Evolutionary conservation across 2,113 vertebrate species (phyloP).

Genomic region (Camelus dromedarius): DNA sequence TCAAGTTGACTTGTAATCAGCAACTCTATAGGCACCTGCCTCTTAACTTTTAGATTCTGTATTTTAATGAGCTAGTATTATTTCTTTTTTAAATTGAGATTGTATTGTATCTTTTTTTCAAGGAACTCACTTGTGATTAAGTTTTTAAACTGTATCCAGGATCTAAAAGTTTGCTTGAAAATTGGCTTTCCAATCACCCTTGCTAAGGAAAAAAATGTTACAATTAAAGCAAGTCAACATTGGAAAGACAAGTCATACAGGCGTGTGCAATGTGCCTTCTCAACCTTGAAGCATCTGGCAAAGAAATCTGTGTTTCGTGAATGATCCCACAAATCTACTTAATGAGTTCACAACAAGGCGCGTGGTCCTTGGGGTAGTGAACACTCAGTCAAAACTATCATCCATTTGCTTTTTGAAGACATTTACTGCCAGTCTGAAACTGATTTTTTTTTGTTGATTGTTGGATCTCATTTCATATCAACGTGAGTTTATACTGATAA

Average conservation of each 20-base stretch:
- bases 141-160: not conserved
- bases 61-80: not conserved
- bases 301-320: not conserved
- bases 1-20: not conserved
- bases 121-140: not conserved
- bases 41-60: not conserved
- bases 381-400: not conserved
- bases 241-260: not conserved
- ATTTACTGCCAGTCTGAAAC: not conserved
- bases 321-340: conserved; percentile 2
- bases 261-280: not conserved
- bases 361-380: not conserved
- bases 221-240: not conserved
- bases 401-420: conserved; percentile 32
- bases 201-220: not conserved
- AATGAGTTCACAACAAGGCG: conserved; percentile 13
- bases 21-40: not conserved
- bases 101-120: not conserved
- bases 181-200: not conserved
- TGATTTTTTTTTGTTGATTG: not conserved
- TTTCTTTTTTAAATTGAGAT: not conserved
- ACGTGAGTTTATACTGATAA: conserved; percentile 9
- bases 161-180: conserved; percentile 39
- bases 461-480: conserved; percentile 34
- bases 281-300: not conserved